Conservation (phyloP, 2,113 vertebrate genomes). For the Paratilapia polleni region DNA sequence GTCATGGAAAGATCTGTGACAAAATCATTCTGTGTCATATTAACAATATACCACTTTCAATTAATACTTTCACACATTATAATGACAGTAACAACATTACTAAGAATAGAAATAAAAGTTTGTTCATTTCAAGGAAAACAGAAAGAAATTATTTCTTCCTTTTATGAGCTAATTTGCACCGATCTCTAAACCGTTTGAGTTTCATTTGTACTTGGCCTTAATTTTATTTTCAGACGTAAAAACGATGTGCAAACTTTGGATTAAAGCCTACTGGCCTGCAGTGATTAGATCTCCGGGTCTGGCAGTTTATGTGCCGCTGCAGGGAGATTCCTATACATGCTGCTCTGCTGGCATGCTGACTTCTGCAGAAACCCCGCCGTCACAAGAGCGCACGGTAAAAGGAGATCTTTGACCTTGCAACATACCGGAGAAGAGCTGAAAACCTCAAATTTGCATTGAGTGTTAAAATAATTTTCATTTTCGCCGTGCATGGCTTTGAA, state of each 20-base stretch:
- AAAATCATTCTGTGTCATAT: neutral
- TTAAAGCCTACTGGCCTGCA: conserved; percentile 31
- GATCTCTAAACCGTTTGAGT: neutral
- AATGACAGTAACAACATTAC: neutral
- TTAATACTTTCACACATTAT: neutral
- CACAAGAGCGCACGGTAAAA: conserved; percentile 74
- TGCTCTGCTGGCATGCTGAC: conserved; percentile 67
- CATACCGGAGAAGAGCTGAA: conserved; percentile 58
- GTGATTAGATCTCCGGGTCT: conserved; percentile 56
- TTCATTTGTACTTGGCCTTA: neutral
- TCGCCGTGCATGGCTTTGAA: conserved; percentile 30
- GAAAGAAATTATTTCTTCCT: neutral
- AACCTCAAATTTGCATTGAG: conserved; percentile 64
- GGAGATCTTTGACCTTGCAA: conserved; percentile 84
- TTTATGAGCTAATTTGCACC: neutral
- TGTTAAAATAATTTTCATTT: conserved; percentile 15
- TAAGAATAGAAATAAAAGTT: neutral
- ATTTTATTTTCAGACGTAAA: conserved; percentile 26
- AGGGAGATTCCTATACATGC: conserved; percentile 64
- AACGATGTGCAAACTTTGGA: conserved; percentile 43
- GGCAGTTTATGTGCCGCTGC: conserved; percentile 53
- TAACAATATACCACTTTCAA: neutral
- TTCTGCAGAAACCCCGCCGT: conserved; percentile 68
- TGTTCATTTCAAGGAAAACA: neutral
- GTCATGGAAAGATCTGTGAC: neutral